Percentiles rank a stretch among this genome's conserved stretches.
Evolutionary conservation across 53 echinoderm and acorn worm genomes (phyloP).

Genomic region (Temnopleurus reevesii): DNA sequence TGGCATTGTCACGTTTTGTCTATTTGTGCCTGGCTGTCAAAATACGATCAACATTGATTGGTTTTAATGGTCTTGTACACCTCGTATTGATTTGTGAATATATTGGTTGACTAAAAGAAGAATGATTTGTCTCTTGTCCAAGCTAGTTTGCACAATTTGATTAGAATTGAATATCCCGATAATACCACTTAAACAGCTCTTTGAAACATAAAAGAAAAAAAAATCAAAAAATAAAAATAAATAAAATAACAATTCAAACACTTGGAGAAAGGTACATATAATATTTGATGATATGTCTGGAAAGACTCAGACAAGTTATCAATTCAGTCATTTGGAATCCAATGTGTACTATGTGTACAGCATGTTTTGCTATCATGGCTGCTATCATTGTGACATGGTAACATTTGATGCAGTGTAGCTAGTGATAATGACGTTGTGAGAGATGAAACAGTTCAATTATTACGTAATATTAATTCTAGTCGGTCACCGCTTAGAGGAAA

Average conservation of each 20-base stretch:
- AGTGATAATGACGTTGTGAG: no score
- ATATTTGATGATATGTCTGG: no score
- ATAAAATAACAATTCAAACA: no score
- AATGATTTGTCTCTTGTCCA: background rate
- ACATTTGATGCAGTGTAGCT: no score
- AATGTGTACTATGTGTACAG: no score
- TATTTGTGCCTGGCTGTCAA: background rate
- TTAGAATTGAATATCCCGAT: background rate
- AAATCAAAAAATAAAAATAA: no score
- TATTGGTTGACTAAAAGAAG: background rate
- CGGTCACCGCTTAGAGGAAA: background rate
- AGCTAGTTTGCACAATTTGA: background rate
- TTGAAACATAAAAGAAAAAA: no score
- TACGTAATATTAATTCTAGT: background rate
- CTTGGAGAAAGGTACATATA: no score
- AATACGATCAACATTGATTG: background rate
- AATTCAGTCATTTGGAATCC: no score
- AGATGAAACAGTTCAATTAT: background rate
- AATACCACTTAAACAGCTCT: background rate
- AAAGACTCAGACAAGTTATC: no score
- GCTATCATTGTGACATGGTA: no score
- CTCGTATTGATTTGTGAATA: background rate
- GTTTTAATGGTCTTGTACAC: conserved; percentile 25
- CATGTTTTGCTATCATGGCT: no score
- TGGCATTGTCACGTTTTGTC: conserved; percentile 25